Conservation (phyloP, 2,888 invertebrate genomes). For the Meliscaeva auricollis region DNA sequence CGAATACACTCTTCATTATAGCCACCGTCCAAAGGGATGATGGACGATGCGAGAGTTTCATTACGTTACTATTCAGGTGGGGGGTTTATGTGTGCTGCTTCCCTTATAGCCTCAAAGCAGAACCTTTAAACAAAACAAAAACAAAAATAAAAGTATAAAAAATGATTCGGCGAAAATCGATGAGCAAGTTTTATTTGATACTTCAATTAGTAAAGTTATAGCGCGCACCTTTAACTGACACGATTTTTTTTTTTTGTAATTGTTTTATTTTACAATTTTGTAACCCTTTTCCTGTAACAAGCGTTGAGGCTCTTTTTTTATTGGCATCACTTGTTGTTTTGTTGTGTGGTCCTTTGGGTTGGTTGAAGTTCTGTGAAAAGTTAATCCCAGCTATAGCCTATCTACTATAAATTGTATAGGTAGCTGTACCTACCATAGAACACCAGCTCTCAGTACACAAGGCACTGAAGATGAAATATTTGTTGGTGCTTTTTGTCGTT, state of each 20-base stretch:
- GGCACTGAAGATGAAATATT: conserved; percentile 39
- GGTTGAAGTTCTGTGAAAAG: conserved; percentile 45
- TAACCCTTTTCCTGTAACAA: not conserved
- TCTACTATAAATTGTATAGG: too few species aligned
- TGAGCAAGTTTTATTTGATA: conserved; percentile 38
- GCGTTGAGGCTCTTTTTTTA: not conserved
- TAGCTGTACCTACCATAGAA: not conserved
- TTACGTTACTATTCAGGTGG: conserved; percentile 16
- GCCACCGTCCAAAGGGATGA: conserved; percentile 2
- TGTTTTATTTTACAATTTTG: conserved; percentile 26
- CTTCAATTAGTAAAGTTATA: conserved; percentile 55
- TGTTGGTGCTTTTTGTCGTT: conserved; percentile 42
- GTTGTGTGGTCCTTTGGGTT: conserved; percentile 45
- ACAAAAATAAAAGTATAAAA: conserved; percentile 26
- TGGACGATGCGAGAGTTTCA: conserved; percentile 19
- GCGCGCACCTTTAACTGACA: conserved; percentile 31
- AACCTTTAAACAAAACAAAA: not conserved
- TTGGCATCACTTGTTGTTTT: conserved; percentile 4
- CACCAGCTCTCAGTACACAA: not conserved
- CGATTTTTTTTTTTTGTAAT: not conserved
- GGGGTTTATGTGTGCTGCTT: conserved; percentile 7
- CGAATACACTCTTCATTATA: conserved; percentile 11
- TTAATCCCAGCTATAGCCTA: conserved; percentile 23
- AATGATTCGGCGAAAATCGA: conserved; percentile 54
- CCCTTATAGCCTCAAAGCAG: not conserved